Conservation (phyloP, 2,888 invertebrate genomes). For the Craniophora ligustri region DNA sequence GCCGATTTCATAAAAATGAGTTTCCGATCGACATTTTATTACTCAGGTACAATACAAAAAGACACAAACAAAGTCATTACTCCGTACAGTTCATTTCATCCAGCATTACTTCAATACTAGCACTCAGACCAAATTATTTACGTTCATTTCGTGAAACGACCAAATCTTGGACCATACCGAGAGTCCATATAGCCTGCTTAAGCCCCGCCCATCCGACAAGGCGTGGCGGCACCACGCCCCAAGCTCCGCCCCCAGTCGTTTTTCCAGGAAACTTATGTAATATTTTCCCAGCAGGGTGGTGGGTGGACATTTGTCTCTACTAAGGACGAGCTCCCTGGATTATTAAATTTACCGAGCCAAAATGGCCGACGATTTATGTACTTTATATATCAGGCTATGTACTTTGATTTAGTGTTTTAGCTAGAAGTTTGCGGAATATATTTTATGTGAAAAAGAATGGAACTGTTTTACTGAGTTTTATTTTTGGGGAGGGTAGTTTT, state of each 20-base stretch:
- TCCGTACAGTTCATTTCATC: slow-evolving; percentile 27
- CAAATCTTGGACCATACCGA: slow-evolving; percentile 37
- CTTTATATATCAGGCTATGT: slow-evolving; percentile 56
- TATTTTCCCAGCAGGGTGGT: slow-evolving; percentile 68
- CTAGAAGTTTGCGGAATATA: slow-evolving; percentile 44
- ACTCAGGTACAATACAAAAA: slow-evolving; percentile 3
- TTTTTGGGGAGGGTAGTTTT: slow-evolving; percentile 21
- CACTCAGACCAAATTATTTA: slow-evolving; percentile 59
- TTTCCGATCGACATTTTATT: background rate
- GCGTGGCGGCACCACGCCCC: slow-evolving; percentile 61
- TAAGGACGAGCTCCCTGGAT: slow-evolving; percentile 67
- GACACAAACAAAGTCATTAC: slow-evolving; percentile 51
- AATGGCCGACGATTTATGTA: slow-evolving; percentile 65
- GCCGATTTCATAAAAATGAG: too few species aligned
- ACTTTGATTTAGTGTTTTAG: slow-evolving; percentile 57
- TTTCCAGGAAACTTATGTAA: slow-evolving; percentile 69
- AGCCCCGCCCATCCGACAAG: slow-evolving; percentile 50
- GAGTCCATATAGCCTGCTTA: slow-evolving; percentile 27
- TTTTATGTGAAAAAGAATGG: slow-evolving; percentile 49
- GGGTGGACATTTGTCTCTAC: slow-evolving; percentile 78
- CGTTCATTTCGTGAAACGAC: slow-evolving; percentile 46
- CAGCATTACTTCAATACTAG: slow-evolving; percentile 27
- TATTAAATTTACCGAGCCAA: slow-evolving; percentile 80
- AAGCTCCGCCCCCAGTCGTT: slow-evolving; percentile 51
- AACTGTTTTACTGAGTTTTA: slow-evolving; percentile 36